Base-by-base conservation (phyloP, 1,140 invertebrate genomes). In the Choristoneura fumiferana region DNA sequence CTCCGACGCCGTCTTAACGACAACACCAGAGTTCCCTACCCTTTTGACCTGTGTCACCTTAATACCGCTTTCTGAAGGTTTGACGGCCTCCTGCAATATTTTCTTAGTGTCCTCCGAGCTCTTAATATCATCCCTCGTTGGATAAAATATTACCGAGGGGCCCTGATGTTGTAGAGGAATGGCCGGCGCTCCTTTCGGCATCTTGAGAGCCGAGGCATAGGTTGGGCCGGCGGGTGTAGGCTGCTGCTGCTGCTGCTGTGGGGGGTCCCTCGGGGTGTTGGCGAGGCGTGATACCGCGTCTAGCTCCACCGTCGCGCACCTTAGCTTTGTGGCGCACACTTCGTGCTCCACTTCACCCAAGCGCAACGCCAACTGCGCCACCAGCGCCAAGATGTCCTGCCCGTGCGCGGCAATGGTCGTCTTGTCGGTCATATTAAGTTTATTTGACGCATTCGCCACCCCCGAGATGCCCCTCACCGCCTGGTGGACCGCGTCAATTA, bases 21-120 rank as follows among this genome's bases (percentile, higher is more conserved):
- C 8, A 2, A 70, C 57, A 0, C 62, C 68, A 0, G 58, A 58
- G 39, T 70, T 70, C 0, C 67, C 64, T 0, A 62, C 29, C 9
- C 43, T 59, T 0, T 58, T 15, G 0, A 70, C 43, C 0, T 18
- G 4, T 1, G 34, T 22, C 1, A 55, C 53, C 13, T 36, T 10
- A 9, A 55, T 55, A 2, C 36, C 36, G 8, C 0, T 1, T 6
- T 17, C 36, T 1, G 22, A 14, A 0, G 53, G 53, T 3, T 55
- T 18, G 1, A 55, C 17, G 0, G 35, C 53, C 6, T 34, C 13
- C 5, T 13, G n/a, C 0, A 36, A 12, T 0, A 33, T 13, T 12
- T 37, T 10, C 8, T 54, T 54, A 4, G 52, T 54, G 5, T 35
- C 52, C 4, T 54, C 52, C 1, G 29, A 12, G 1, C 33, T 5